Evolutionary conservation across 2,797 vertebrate genomes (phyloP).

Genomic region (Phataginus tricuspis): DNA sequence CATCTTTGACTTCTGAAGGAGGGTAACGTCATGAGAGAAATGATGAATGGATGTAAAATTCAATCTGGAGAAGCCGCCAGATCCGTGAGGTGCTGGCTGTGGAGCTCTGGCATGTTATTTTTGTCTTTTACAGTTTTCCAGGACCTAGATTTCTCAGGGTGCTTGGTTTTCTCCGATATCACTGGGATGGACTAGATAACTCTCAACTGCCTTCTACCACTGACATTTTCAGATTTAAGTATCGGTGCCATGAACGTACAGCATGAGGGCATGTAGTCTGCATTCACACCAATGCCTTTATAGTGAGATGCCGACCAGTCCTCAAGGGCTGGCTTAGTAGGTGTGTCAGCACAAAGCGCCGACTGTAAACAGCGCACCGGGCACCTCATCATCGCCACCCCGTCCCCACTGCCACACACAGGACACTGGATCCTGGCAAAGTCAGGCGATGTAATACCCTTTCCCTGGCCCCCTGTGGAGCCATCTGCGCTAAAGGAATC

Average conservation of each 20-base stretch:
- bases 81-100: constrained; percentile 8
- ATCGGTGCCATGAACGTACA: no score
- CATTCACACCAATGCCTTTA: background rate
- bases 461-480: background rate
- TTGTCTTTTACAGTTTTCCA: background rate
- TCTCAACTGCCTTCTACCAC: background rate
- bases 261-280: accelerated
- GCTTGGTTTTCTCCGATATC: no score
- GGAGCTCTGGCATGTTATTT: background rate
- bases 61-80: constrained; percentile 49
- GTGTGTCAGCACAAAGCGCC: background rate
- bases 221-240: background rate
- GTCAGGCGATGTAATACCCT: no score
- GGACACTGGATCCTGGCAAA: no score
- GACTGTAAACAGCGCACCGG: no score
- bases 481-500: background rate
- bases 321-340: background rate
- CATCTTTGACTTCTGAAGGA: constrained; percentile 49
- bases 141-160: no score
- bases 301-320: accelerated
- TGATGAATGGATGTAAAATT: constrained; percentile 25
- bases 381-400: accelerated
- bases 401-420: accelerated
- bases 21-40: constrained; percentile 6
- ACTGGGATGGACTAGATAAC: accelerated